phyloP scores from a whole-genome alignment of 2,797 vertebrate species.

The Chaenodraco wilsoni region DNA sequence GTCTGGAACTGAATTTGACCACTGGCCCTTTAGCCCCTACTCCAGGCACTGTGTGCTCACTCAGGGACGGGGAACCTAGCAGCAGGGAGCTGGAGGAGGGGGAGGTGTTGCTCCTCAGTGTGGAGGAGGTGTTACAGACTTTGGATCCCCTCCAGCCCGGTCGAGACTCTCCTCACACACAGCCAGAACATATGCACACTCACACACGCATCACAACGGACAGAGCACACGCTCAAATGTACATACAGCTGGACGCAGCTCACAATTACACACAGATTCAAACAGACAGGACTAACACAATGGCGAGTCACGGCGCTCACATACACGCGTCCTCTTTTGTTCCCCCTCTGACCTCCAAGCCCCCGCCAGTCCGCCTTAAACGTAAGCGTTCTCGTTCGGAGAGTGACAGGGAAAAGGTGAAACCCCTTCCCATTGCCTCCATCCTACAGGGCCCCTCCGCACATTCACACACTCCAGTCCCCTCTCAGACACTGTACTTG shows the following conservation, averaged over 20 bases:
- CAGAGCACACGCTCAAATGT: conserved; percentile 82
- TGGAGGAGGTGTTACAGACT: conserved; percentile 93
- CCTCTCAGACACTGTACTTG: conserved; percentile 84
- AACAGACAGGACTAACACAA: conserved; percentile 81
- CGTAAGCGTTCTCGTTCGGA: conserved; percentile 95
- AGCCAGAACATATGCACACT: conserved; percentile 81
- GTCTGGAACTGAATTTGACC: conserved; percentile 73
- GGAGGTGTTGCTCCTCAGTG: conserved; percentile 91
- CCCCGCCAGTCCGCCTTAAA: conserved; percentile 89
- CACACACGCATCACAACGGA: conserved; percentile 79
- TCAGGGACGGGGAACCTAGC: conserved; percentile 87
- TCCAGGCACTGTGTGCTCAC: conserved; percentile 83
- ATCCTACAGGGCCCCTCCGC: conserved; percentile 91
- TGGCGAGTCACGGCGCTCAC: conserved; percentile 82
- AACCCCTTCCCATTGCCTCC: conserved; percentile 94
- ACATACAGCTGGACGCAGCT: conserved; percentile 83
- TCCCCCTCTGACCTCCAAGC: conserved; percentile 85
- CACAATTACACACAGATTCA: conserved; percentile 83
- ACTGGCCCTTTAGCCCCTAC: conserved; percentile 74
- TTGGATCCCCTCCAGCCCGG: conserved; percentile 89
- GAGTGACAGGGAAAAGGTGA: conserved; percentile 97
- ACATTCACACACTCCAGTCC: conserved; percentile 81
- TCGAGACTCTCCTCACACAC: conserved; percentile 85
- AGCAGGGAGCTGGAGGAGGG: conserved; percentile 90
- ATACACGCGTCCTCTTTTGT: conserved; percentile 81